Conservation (phyloP, 1,140 invertebrate genomes). For the Acyrthosiphon pisum region DNA sequence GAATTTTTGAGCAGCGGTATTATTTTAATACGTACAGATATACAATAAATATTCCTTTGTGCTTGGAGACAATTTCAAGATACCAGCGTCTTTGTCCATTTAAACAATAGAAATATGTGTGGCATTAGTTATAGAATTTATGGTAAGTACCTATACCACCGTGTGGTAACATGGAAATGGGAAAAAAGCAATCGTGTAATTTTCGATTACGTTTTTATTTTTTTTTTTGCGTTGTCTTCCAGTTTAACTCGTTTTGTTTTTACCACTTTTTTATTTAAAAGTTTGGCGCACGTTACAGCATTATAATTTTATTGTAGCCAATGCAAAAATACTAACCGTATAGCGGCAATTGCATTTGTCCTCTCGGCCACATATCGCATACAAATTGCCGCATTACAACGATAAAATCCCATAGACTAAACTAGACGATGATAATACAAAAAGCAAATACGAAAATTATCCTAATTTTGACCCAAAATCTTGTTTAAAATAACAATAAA, state of each 20-base stretch:
- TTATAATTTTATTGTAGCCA: slow-evolving; percentile 42
- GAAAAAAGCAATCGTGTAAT: slow-evolving; percentile 44
- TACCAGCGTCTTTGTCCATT: background rate
- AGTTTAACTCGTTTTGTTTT: slow-evolving; percentile 27
- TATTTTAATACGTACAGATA: background rate
- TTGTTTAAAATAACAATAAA: background rate
- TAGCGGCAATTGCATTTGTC: background rate
- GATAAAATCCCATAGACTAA: background rate
- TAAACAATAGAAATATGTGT: slow-evolving; percentile 8
- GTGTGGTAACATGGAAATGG: slow-evolving; percentile 23
- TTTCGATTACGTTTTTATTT: slow-evolving; percentile 53
- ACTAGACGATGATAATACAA: background rate
- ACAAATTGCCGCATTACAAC: slow-evolving; percentile 33
- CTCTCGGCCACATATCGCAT: slow-evolving; percentile 32
- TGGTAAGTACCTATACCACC: background rate
- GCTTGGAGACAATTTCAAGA: background rate
- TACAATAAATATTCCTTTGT: background rate
- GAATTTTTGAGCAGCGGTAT: background rate
- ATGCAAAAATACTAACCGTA: slow-evolving; percentile 37
- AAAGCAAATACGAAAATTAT: slow-evolving; percentile 24
- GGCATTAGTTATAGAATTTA: slow-evolving; percentile 30
- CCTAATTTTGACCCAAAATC: background rate
- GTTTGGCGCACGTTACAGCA: slow-evolving; percentile 36
- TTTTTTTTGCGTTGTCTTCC: background rate
- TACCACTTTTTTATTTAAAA: slow-evolving; percentile 44